Evolutionary conservation across 1,140 invertebrate genomes (phyloP).

Genomic region (Dendroctonus ponderosae): DNA sequence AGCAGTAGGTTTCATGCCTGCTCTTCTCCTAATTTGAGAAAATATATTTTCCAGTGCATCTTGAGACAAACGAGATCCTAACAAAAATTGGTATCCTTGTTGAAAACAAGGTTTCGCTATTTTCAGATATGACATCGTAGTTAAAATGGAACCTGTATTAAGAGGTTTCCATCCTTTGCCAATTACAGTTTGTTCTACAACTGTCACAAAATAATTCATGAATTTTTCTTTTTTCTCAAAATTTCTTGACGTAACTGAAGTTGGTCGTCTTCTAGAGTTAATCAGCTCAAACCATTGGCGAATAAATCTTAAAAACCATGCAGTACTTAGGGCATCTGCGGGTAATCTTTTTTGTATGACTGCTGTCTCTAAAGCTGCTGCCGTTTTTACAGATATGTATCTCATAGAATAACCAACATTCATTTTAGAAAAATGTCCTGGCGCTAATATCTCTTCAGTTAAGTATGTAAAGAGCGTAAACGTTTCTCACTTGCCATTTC

Average conservation of each 20-base stretch:
- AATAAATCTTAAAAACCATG: constrained; percentile 8
- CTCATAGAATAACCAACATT: constrained; percentile 8
- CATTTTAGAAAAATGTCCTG: constrained; percentile 8
- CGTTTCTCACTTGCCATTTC: constrained; percentile 8
- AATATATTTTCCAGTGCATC: constrained; percentile 12
- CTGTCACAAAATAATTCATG: constrained; percentile 7
- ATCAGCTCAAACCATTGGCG: constrained; percentile 10
- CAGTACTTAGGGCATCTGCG: constrained; percentile 6
- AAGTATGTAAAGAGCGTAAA: constrained; percentile 3
- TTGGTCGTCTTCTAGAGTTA: constrained; percentile 4
- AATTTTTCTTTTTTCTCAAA: constrained; percentile 4
- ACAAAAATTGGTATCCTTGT: constrained; percentile 2
- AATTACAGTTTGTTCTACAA: constrained; percentile 10
- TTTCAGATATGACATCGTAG: neutral
- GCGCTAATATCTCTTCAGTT: neutral
- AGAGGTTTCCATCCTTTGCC: constrained; percentile 11
- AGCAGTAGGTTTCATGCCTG: constrained; percentile 7
- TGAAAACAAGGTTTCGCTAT: constrained; percentile 2
- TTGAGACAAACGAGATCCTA: constrained; percentile 8
- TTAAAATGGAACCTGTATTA: constrained; percentile 12
- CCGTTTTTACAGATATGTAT: constrained; percentile 6
- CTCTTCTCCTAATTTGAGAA: constrained; percentile 9
- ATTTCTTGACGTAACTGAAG: constrained; percentile 9
- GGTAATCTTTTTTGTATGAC: constrained; percentile 9
- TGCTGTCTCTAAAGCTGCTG: constrained; percentile 10